Base-by-base conservation (phyloP, 1,140 invertebrate species). In the Sminthurinus signatus region DNA sequence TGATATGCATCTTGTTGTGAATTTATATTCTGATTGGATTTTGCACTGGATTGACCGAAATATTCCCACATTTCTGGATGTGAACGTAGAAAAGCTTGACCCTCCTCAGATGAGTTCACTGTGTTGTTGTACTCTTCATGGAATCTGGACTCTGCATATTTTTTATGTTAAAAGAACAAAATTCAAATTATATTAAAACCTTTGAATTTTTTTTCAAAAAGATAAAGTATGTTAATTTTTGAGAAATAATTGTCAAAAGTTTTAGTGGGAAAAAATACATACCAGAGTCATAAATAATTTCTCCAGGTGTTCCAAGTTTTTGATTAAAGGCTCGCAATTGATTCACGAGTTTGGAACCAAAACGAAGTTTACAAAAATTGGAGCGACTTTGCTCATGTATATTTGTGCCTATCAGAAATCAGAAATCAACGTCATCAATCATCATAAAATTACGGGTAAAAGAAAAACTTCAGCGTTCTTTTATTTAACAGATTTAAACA, bases 281-380 rank as follows among this genome's bases (percentile, higher is more conserved):
- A 85, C 83, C 80, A 61, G 85, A 86, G 72, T 83, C 81, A 71
- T 87, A 87, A n/a, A 87, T 73, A 15, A 82, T 75, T 36, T 81
- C 73, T n/a, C 88, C 88, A 15, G 86, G 87, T 27, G 84, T 81
- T 60, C 81, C 80, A 28, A 85, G 81, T 66, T 85, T 83, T 68
- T 84, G 79, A 67, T 82, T 85, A n/a, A 90, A 77, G 0, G 85
- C 88, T 67, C 83, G 83, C 3, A 91, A 75, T 73, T 83, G 84
- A 19, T 83, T 82, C 36, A 83, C 79, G 39, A 85, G 75, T 52
- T 83, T 81, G 42, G 83, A 79, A 73, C 89, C 88, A 69, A 88
- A 89, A n/a, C 85, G 75, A 14, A 88, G 71, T 70, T 81, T 81
- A 72, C 88, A 91, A 17, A 88, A 78, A 75, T 90, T 86, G 0